Evolutionary conservation across 2,888 invertebrate species (phyloP).

Genomic region (Ectemnius lituratus): DNA sequence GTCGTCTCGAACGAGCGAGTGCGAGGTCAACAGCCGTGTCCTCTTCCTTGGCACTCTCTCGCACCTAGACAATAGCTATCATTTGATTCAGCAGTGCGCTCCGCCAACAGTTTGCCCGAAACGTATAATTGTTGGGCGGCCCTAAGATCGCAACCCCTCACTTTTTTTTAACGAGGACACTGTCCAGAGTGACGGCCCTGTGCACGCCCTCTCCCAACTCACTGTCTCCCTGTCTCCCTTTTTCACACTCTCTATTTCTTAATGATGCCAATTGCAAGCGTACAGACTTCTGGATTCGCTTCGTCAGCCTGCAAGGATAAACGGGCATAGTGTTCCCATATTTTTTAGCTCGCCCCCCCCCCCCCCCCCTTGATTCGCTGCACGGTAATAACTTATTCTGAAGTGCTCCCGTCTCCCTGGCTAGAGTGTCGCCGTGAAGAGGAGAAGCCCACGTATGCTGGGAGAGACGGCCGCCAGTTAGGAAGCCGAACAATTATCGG

Average conservation of each 20-base stretch:
- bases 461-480: slow-evolving; percentile 28
- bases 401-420: slow-evolving; percentile 15
- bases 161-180: slow-evolving; percentile 6
- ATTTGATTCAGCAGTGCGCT: not conserved
- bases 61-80: slow-evolving; percentile 4
- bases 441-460: slow-evolving; percentile 45
- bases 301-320: not conserved
- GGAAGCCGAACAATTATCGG: slow-evolving; percentile 59
- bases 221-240: no score
- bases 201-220: not conserved
- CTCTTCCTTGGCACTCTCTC: slow-evolving; percentile 4
- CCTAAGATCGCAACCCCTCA: not conserved
- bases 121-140: not conserved
- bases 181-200: not conserved
- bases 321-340: no score
- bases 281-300: not conserved
- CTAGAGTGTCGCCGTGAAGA: not conserved
- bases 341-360: not conserved
- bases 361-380: not conserved
- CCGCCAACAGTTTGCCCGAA: not conserved
- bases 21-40: slow-evolving; percentile 49
- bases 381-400: slow-evolving; percentile 7
- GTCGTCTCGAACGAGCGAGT: slow-evolving; percentile 34
- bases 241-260: not conserved
- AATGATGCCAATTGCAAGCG: slow-evolving; percentile 1